These are phyloP conservation scores for Caenorhabditis sp. DNA, from an alignment of 2,888 invertebrate species.

Conservation along the genomic window DNA sequence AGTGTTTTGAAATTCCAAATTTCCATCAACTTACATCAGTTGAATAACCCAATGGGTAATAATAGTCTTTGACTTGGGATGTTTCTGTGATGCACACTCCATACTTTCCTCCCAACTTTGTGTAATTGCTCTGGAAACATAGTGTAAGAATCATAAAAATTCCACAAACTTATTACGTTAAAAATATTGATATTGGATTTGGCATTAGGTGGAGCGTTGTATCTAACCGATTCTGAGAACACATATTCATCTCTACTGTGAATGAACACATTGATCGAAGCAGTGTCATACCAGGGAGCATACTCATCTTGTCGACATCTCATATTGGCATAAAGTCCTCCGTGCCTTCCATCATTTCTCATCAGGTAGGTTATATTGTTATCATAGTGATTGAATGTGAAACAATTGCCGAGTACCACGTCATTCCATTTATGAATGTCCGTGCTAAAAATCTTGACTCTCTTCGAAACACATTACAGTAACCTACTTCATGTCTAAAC, in stretches of 20 bases:
- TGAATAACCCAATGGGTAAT: slow-evolving; percentile 52
- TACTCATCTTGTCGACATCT: slow-evolving; percentile 49
- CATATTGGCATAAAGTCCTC: slow-evolving; percentile 48
- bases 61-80: slow-evolving; percentile 50
- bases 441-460: slow-evolving; percentile 16
- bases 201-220: slow-evolving; percentile 43
- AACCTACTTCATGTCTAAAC: slow-evolving; percentile 29
- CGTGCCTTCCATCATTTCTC: slow-evolving; percentile 34
- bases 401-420: slow-evolving; percentile 55
- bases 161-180: slow-evolving; percentile 13
- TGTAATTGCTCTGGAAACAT: slow-evolving; percentile 41
- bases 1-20: too few relatives aligned
- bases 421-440: slow-evolving; percentile 51
- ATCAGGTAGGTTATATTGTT: slow-evolving; percentile 25
- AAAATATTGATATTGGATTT: slow-evolving; percentile 32
- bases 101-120: slow-evolving; percentile 47
- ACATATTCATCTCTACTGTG: slow-evolving; percentile 46
- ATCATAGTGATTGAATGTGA: slow-evolving; percentile 53
- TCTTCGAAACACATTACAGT: too few relatives aligned
- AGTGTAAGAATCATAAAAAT: too few relatives aligned
- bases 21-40: slow-evolving; percentile 45
- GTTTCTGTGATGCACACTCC: slow-evolving; percentile 49
- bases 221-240: slow-evolving; percentile 53
- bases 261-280: slow-evolving; percentile 50
- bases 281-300: slow-evolving; percentile 51